These are phyloP conservation scores for Temnothorax ravouxi DNA, from an alignment of 2,888 invertebrate genomes.

Conservation along the genomic window DNA sequence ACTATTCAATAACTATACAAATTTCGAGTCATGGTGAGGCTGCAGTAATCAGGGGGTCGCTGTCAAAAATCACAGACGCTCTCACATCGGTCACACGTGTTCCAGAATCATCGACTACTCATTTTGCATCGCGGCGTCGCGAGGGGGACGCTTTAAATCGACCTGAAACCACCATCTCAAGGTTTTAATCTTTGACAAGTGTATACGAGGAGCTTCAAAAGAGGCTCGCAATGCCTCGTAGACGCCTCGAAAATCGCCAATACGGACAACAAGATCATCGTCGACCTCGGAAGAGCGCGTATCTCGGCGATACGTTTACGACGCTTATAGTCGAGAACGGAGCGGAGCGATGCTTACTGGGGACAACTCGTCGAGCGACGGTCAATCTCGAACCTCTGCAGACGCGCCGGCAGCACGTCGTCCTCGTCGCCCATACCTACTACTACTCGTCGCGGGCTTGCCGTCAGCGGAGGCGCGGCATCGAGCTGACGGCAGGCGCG, in stretches of 20 bases:
- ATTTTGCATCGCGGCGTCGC: neutral
- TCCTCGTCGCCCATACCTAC: constrained; percentile 83
- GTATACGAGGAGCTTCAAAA: too few relatives aligned
- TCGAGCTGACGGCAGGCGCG: constrained; percentile 62
- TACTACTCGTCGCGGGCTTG: constrained; percentile 48
- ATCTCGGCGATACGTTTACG: neutral
- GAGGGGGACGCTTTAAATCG: neutral
- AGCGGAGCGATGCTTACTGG: constrained; percentile 74
- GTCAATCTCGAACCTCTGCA: constrained; percentile 83
- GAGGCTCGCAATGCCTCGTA: too few relatives aligned
- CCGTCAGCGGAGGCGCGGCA: constrained; percentile 72
- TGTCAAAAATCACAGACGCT: neutral
- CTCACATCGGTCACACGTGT: neutral
- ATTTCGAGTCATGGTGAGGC: neutral
- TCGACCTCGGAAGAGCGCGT: neutral
- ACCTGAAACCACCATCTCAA: neutral
- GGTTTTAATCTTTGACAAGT: too few relatives aligned
- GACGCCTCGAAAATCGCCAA: too few relatives aligned
- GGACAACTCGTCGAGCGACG: constrained; percentile 75
- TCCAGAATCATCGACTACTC: neutral
- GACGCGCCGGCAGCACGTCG: constrained; percentile 81
- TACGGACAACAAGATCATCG: too few relatives aligned
- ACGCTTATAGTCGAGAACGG: neutral
- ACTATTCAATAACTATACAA: neutral
- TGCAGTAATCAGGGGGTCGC: neutral